Percentiles rank a stretch among this genome's conserved stretches.
Conservation (phyloP, 1,140 invertebrate species). For the Drosophila azteca region DNA sequence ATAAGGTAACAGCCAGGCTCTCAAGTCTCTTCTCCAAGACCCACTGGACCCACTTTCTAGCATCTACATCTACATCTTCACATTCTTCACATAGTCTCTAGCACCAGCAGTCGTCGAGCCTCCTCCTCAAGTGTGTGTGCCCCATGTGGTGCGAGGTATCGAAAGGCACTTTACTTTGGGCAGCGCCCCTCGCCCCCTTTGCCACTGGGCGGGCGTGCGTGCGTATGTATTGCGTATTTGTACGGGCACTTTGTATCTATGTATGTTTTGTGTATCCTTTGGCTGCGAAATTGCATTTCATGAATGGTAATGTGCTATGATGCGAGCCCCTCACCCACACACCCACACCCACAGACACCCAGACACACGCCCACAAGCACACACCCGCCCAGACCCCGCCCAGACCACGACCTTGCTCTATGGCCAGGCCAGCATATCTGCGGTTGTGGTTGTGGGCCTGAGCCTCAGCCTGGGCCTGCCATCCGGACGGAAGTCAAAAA, state of each 20-base stretch:
- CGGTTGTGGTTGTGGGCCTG: not conserved
- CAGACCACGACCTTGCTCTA: not conserved
- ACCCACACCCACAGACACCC: too few relatives aligned
- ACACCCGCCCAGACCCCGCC: not conserved
- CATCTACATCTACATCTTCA: not conserved
- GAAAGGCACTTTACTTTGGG: slow-evolving; percentile 70
- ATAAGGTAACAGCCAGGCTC: too few relatives aligned
- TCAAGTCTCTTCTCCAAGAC: too few relatives aligned
- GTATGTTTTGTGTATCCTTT: slow-evolving; percentile 65
- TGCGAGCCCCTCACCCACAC: slow-evolving; percentile 37
- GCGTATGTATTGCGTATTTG: slow-evolving; percentile 16
- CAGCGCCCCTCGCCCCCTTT: slow-evolving; percentile 15
- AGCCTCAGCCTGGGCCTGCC: too few relatives aligned
- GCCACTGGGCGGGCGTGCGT: not conserved
- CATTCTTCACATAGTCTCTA: not conserved
- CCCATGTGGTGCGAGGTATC: slow-evolving; percentile 19
- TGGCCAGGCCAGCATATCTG: slow-evolving; percentile 5
- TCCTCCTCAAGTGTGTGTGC: slow-evolving; percentile 6
- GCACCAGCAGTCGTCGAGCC: not conserved
- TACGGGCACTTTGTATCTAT: slow-evolving; percentile 49
- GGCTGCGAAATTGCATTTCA: slow-evolving; percentile 78
- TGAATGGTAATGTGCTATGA: slow-evolving; percentile 80
- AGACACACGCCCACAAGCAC: too few relatives aligned
- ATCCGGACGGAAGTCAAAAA: slow-evolving; percentile 2
- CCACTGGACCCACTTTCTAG: too few relatives aligned